Percentiles rank a stretch among this genome's conserved stretches.
Conservation (phyloP, 2,888 invertebrate genomes). For the Meganola albula region DNA sequence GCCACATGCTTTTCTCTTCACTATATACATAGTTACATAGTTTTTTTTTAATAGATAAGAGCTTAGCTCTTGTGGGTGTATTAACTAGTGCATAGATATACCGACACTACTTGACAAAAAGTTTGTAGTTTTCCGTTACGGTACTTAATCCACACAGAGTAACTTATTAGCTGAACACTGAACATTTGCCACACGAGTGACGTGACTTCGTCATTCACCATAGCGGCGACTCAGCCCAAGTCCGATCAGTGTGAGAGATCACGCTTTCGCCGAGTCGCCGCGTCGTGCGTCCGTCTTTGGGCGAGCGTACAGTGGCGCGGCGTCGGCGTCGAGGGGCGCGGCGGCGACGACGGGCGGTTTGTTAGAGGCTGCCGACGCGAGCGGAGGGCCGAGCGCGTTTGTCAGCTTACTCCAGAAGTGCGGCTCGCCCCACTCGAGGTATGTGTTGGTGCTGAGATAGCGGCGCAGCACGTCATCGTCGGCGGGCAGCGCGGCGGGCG, state of each 20-base stretch:
- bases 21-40: too few species aligned
- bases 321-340: slow-evolving; percentile 81
- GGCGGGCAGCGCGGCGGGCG: slow-evolving; percentile 69
- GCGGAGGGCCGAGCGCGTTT: slow-evolving; percentile 76
- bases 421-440: slow-evolving; percentile 88
- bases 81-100: too few species aligned
- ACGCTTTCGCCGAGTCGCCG: not conserved
- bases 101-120: too few species aligned
- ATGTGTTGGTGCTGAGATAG: slow-evolving; percentile 86
- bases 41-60: too few species aligned
- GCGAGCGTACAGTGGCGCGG: not conserved
- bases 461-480: slow-evolving; percentile 79
- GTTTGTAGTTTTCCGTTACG: too few species aligned
- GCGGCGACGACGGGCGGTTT: not conserved
- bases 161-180: too few species aligned
- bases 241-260: not conserved
- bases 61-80: too few species aligned
- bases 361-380: too few species aligned
- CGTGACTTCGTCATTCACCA: not conserved
- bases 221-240: not conserved
- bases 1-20: too few species aligned
- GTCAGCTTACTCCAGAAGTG: slow-evolving; percentile 89
- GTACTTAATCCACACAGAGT: too few species aligned
- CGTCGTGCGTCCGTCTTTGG: not conserved
- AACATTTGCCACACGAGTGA: not conserved